Evolutionary conservation across 2,888 invertebrate genomes (phyloP).

Genomic region (Opisthograptis luteolata): DNA sequence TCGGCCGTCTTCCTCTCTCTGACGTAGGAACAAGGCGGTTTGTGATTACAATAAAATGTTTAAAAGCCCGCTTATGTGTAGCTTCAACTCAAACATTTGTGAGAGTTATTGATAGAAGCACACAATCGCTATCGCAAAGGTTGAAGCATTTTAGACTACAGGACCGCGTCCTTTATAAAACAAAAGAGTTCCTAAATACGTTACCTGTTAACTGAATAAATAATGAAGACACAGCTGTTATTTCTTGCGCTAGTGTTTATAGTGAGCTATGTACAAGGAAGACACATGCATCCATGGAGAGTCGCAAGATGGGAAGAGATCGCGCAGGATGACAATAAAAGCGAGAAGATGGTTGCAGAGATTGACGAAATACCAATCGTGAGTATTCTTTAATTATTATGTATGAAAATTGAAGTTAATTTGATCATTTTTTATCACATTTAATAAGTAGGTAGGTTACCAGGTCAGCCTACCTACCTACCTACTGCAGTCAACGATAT

Average conservation of each 20-base stretch:
- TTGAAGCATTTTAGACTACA: neutral
- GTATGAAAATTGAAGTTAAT: neutral
- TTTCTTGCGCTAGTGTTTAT: conserved; percentile 36
- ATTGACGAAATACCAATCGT: conserved; percentile 52
- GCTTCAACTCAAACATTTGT: conserved; percentile 42
- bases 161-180: neutral
- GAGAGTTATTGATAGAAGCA: conserved; percentile 30
- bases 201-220: conserved; percentile 23
- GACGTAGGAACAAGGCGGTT: conserved; percentile 45
- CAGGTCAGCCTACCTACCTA: too few species aligned
- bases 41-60: conserved; percentile 52
- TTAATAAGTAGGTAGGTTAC: too few species aligned
- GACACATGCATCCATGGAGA: conserved; percentile 56
- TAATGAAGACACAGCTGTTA: conserved; percentile 42
- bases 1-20: conserved; percentile 30
- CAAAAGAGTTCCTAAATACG: neutral
- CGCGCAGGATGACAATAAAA: conserved; percentile 21
- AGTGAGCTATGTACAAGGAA: conserved; percentile 42
- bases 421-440: neutral
- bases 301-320: conserved; percentile 32
- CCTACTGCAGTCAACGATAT: too few species aligned
- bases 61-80: conserved; percentile 50
- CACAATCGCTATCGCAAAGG: conserved; percentile 4
- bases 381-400: conserved; percentile 40
- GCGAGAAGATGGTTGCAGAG: conserved; percentile 31